These are phyloP conservation scores for Zalophus californianus DNA, from an alignment of 2,797 vertebrate species.

Conservation along the genomic window DNA sequence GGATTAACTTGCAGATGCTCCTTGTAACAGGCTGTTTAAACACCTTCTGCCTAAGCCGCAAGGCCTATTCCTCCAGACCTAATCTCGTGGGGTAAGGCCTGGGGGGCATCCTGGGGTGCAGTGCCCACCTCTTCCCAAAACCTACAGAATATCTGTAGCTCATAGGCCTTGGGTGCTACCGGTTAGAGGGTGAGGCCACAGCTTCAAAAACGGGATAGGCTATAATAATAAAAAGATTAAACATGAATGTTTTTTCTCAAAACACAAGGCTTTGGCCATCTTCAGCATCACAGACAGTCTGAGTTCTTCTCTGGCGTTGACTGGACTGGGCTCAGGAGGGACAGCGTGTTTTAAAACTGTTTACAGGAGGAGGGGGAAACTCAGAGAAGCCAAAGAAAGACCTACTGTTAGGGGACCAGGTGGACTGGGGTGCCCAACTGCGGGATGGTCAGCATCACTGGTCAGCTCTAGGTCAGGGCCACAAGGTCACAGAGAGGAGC, in stretches of 20 bases:
- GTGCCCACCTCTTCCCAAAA: background rate
- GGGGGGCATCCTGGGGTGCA: background rate
- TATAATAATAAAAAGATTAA: constrained; percentile 76
- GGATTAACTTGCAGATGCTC: background rate
- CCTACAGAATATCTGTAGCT: background rate
- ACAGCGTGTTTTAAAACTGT: constrained; percentile 31
- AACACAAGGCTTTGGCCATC: constrained; percentile 3
- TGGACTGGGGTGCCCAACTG: background rate
- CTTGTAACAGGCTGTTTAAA: background rate
- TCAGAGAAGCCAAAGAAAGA: constrained; percentile 61
- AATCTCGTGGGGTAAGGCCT: background rate
- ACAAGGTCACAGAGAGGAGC: constrained; percentile 2
- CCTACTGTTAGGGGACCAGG: constrained; percentile 13
- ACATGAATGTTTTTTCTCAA: constrained; percentile 67
- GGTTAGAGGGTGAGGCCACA: constrained; percentile 68
- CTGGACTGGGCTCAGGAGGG: background rate
- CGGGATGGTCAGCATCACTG: background rate
- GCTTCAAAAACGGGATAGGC: constrained; percentile 60
- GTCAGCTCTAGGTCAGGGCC: background rate
- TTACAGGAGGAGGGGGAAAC: background rate
- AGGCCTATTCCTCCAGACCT: background rate
- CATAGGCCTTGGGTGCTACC: background rate
- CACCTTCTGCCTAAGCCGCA: background rate
- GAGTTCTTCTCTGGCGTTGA: background rate
- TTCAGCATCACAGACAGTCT: constrained; percentile 39